These are phyloP conservation scores for Pachymerium ferrugineum DNA, from an alignment of 2,888 invertebrate species.

Conservation along the genomic window DNA sequence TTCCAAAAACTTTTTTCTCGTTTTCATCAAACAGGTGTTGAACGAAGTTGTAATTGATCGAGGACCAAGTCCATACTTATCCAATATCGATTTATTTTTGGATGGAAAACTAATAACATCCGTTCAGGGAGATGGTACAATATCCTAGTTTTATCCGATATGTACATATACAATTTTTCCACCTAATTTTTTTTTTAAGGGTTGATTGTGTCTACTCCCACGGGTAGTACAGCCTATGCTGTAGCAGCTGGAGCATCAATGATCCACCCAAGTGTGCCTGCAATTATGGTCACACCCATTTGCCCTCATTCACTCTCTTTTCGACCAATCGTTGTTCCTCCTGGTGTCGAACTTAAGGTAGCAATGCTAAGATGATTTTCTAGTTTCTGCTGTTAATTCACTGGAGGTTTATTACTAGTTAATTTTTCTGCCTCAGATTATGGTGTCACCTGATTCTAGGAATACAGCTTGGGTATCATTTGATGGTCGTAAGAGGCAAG, in stretches of 20 bases:
- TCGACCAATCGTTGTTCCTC: slow-evolving; percentile 93
- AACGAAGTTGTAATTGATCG: slow-evolving; percentile 96
- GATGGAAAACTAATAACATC: slow-evolving; percentile 94
- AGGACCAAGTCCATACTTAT: slow-evolving; percentile 91
- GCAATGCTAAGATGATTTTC: no score
- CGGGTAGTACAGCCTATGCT: slow-evolving; percentile 91
- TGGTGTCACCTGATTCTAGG: slow-evolving; percentile 67
- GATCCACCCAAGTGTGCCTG: slow-evolving; percentile 96
- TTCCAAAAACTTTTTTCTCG: no score
- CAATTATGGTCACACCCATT: slow-evolving; percentile 95
- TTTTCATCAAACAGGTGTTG: no score
- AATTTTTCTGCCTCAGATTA: slow-evolving; percentile 57
- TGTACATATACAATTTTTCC: not conserved
- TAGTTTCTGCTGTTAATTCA: no score
- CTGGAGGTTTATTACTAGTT: no score
- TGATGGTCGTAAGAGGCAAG: slow-evolving; percentile 91
- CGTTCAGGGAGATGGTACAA: slow-evolving; percentile 78
- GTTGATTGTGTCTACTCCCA: slow-evolving; percentile 91
- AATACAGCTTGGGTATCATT: slow-evolving; percentile 97
- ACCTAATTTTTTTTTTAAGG: slow-evolving; percentile 52
- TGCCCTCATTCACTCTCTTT: slow-evolving; percentile 96
- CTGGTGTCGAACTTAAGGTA: slow-evolving; percentile 93
- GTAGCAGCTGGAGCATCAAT: slow-evolving; percentile 96
- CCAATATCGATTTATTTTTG: slow-evolving; percentile 89
- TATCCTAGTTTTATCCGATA: not conserved